A percentile compares a stretch with the other conserved stretches of the same genome.
phyloP scores from a whole-genome alignment of 2,797 vertebrate genomes.

The Pipistrellus nathusii region DNA sequence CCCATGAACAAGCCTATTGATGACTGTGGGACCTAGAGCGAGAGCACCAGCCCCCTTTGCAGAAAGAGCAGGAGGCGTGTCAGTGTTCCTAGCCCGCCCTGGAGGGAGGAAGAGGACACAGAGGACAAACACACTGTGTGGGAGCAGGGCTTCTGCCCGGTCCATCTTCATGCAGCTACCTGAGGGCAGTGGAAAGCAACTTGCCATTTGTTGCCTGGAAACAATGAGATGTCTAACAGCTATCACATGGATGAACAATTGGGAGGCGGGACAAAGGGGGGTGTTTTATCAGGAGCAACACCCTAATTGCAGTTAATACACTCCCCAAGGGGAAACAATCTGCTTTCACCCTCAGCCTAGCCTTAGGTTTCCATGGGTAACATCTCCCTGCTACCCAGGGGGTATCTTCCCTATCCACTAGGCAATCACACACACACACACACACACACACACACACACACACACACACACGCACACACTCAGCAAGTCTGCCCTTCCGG shows the following conservation, averaged over 20 bases:
- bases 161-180: conserved; percentile 59
- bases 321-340: background rate
- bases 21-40: background rate
- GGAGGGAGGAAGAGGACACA: background rate
- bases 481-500: conserved; percentile 65
- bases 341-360: background rate
- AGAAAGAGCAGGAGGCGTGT: conserved; percentile 35
- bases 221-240: background rate
- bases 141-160: background rate
- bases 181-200: conserved; percentile 69
- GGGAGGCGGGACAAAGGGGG: conserved; percentile 12
- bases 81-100: conserved; percentile 33
- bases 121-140: background rate
- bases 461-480: conserved; percentile 76
- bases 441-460: conserved; percentile 80
- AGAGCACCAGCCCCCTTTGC: conserved; percentile 9
- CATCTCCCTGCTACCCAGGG: conserved; percentile 12
- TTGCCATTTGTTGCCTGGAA: conserved; percentile 7
- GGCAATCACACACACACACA: conserved; percentile 49
- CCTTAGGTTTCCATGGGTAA: background rate
- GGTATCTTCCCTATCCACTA: conserved; percentile 56
- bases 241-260: background rate
- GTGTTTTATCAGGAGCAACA: background rate
- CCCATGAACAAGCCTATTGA: background rate
- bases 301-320: background rate